Evolutionary conservation across 2,797 vertebrate genomes (phyloP).

Genomic region (Spheniscus humboldti): DNA sequence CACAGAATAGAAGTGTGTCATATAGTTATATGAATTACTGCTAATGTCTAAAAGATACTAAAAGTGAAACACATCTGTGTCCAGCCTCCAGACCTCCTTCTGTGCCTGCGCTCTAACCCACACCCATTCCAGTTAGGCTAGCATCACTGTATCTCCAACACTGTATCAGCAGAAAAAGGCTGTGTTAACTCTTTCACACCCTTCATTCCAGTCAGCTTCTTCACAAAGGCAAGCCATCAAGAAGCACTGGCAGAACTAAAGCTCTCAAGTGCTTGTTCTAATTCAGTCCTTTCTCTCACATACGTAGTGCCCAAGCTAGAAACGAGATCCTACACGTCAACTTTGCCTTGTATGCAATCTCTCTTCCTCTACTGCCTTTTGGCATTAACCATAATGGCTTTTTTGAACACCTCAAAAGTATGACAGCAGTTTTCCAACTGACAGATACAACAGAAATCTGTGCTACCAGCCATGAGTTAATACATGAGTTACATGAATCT

Average conservation of each 20-base stretch:
- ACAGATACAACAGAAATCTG: not conserved
- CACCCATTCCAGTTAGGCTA: not conserved
- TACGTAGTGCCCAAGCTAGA: not conserved
- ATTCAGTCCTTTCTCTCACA: not conserved
- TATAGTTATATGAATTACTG: fast-evolving
- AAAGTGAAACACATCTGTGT: not conserved
- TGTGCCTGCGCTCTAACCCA: not conserved
- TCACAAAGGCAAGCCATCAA: not conserved
- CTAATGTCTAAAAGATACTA: not conserved
- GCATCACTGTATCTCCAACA: not conserved
- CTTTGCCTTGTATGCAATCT: not conserved
- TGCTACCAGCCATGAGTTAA: not conserved
- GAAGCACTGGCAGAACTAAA: not conserved
- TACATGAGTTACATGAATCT: not conserved
- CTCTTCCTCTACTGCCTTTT: not conserved
- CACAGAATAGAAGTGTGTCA: not conserved
- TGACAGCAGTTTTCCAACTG: not conserved
- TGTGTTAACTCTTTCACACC: not conserved
- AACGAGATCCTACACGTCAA: not conserved
- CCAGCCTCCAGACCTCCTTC: not conserved
- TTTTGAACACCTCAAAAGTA: not conserved
- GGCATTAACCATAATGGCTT: not conserved
- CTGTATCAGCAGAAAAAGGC: not conserved
- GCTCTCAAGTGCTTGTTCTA: not conserved
- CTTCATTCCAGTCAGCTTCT: not conserved